Evolutionary conservation across 2,797 vertebrate species (phyloP).

Genomic region (Masticophis lateralis): DNA sequence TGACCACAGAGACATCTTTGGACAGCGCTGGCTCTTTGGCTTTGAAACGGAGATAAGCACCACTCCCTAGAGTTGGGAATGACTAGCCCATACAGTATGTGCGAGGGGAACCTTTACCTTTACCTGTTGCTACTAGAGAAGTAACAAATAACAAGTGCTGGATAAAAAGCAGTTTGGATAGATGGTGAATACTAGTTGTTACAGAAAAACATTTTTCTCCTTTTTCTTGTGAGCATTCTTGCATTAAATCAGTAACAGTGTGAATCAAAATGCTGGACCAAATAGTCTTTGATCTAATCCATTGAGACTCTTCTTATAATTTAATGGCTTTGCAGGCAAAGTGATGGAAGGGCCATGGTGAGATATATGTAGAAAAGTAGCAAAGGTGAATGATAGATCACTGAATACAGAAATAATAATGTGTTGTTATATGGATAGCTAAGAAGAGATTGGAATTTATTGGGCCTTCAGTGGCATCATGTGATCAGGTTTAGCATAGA

Average conservation of each 20-base stretch:
- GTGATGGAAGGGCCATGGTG: not conserved
- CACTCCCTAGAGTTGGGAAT: too few relatives aligned
- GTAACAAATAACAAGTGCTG: not conserved
- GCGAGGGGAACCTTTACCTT: too few relatives aligned
- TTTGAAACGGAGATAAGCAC: too few relatives aligned
- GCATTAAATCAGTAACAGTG: not conserved
- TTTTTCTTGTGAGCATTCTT: not conserved
- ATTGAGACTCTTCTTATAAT: not conserved
- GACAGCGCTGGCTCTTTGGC: too few relatives aligned
- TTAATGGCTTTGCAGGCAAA: not conserved
- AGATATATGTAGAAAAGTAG: not conserved
- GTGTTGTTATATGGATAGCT: not conserved
- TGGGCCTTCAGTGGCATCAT: too few relatives aligned
- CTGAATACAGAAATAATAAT: not conserved
- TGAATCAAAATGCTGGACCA: not conserved
- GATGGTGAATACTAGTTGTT: not conserved
- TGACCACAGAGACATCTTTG: too few relatives aligned
- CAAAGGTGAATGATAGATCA: not conserved
- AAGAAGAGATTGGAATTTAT: not conserved
- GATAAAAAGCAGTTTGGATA: not conserved
- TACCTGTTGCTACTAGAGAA: not conserved
- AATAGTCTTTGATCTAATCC: not conserved
- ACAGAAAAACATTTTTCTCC: not conserved
- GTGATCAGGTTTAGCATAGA: not conserved
- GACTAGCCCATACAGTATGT: too few relatives aligned